These are phyloP conservation scores for Leucania comma DNA, from an alignment of 2,888 invertebrate species.

Conservation along the genomic window DNA sequence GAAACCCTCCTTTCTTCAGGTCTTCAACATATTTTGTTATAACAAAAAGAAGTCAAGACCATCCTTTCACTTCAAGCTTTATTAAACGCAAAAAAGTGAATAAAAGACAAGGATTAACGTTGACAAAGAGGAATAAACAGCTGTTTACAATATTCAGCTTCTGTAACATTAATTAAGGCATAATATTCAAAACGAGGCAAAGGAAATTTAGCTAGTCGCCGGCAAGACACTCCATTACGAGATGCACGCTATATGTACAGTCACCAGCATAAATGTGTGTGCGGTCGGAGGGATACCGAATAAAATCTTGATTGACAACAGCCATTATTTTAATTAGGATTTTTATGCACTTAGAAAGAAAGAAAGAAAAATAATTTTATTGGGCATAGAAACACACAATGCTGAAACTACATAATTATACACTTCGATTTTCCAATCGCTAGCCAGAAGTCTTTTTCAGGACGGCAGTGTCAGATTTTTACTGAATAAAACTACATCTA, in stretches of 20 bases:
- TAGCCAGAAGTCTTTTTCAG: too few relatives aligned
- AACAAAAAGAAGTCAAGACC: not conserved
- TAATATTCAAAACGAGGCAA: conserved; percentile 48
- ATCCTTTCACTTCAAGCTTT: conserved; percentile 14
- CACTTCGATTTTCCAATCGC: too few relatives aligned
- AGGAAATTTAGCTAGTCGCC: conserved; percentile 63
- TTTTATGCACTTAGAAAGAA: too few relatives aligned
- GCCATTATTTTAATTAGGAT: too few relatives aligned
- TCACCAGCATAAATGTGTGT: not conserved
- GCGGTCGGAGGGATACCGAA: too few relatives aligned
- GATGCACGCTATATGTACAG: conserved; percentile 13
- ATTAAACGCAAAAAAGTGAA: conserved; percentile 9
- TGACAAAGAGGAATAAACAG: conserved; percentile 24
- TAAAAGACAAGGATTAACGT: conserved; percentile 27
- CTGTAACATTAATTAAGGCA: conserved; percentile 42
- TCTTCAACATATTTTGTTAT: not conserved
- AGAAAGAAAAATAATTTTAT: too few relatives aligned
- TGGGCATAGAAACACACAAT: too few relatives aligned
- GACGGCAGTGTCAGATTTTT: too few relatives aligned
- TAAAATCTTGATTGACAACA: too few relatives aligned
- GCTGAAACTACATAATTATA: too few relatives aligned
- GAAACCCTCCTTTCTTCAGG: not conserved
- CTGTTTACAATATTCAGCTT: conserved; percentile 39
- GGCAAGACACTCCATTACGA: conserved; percentile 40
- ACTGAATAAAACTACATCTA: too few relatives aligned